Evolutionary conservation across 2,888 invertebrate species (phyloP), one percentile per base, ranked within the genome.

Genomic region (Tethea ocularis): DNA sequence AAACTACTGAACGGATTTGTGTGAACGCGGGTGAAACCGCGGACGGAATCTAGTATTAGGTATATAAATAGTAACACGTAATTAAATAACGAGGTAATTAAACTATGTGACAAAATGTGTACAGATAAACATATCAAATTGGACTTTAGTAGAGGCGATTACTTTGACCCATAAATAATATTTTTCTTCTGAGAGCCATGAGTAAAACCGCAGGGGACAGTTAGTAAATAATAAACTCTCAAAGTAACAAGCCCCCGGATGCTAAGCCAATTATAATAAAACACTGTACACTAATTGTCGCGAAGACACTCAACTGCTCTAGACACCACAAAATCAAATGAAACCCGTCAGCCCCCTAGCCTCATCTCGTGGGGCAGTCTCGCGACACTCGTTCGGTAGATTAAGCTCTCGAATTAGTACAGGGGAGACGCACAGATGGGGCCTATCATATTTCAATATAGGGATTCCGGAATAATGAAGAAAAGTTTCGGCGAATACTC

Each of bases 371-470:
- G 53, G 33, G 54, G 26, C 17, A 63, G 68, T 60, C 57, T 56
- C 57, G 62, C 73, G 69, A 67, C 68, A 71, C 72, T 76, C 72
- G 66, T 22, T 54, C 22, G 54, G 33, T 77, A 82, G 82, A 86
- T 86, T 86, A 83, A 84, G 82, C 77, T 75, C 69, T 74, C 75
- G 76, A 84, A 86, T 87, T 88, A 87, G 77, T 81, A 74, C 74
- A 20, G 72, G 69, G 71, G 75, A 74, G 76, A 74, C 64, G 64
- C 68, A 69, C 87, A 88, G 86, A 84, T 88, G 88, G 71, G 84
- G 67, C 78, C 76, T 79, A 78, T 84, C 82, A 87, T 85, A 84
- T 86, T 86, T 87, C 84, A 84, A 83, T 84, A 85, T 55, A 58
- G 38, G 53, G 52, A 53, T 26, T 56, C 56, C 38, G 20, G 38